Conservation (phyloP, 2,113 vertebrate species). For the Lepisosteus oculatus region DNA sequence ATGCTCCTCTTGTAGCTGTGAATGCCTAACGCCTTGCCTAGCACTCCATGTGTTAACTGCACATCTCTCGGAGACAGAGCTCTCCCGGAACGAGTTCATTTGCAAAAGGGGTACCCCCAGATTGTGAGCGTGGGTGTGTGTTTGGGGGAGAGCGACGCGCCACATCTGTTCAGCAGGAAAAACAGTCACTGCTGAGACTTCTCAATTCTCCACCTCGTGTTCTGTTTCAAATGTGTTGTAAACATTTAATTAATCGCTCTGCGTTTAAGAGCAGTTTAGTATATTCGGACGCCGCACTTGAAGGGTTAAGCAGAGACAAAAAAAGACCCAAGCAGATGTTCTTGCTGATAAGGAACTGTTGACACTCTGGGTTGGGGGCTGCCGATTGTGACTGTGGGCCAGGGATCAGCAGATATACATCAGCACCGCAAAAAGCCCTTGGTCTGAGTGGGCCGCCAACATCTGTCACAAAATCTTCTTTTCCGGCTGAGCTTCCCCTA, state of each 20-base stretch:
- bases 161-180: background rate
- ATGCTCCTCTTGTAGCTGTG: constrained; percentile 2
- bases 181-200: background rate
- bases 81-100: background rate
- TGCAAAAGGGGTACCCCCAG: background rate
- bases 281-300: background rate
- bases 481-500: background rate
- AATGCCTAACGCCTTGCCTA: constrained; percentile 2
- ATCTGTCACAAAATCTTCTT: constrained; percentile 33
- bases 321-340: background rate
- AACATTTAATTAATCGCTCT: too few relatives aligned
- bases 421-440: constrained; percentile 18
- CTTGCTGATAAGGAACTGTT: background rate
- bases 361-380: background rate
- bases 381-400: constrained; percentile 3
- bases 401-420: constrained; percentile 21
- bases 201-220: background rate
- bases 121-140: constrained; percentile 6
- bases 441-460: constrained; percentile 23
- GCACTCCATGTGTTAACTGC: background rate
- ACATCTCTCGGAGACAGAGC: background rate
- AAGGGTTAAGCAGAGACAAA: background rate
- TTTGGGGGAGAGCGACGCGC: background rate
- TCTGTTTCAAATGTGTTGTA: too few relatives aligned
- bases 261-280: background rate